Evolutionary conservation across 2,113 vertebrate species (phyloP).

Genomic region (Campylomormyrus numenius): DNA sequence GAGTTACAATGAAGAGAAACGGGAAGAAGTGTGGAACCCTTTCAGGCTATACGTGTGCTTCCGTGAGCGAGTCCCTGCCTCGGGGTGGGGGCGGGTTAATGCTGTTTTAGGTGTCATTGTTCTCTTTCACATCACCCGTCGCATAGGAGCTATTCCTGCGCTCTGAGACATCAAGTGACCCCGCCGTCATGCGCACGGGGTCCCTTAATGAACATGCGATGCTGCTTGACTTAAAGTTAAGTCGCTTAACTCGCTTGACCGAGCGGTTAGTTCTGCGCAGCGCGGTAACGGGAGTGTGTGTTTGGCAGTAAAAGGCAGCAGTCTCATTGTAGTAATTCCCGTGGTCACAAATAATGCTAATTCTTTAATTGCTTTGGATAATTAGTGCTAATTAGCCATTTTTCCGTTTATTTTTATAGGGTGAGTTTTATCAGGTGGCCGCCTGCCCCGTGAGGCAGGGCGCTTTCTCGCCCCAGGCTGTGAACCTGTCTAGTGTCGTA

Average conservation of each 20-base stretch:
- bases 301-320: neutral
- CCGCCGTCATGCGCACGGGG: neutral
- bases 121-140: neutral
- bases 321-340: neutral
- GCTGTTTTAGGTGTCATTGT: neutral
- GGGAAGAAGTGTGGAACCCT: neutral
- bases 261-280: neutral
- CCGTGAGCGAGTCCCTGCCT: neutral
- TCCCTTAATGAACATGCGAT: neutral
- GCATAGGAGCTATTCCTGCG: neutral
- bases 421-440: neutral
- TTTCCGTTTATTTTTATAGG: neutral
- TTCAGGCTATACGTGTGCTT: neutral
- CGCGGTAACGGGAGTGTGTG: neutral
- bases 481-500: neutral
- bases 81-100: neutral
- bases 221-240: neutral
- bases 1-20: neutral
- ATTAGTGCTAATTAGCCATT: neutral
- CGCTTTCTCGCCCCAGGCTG: neutral
- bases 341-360: neutral
- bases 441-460: neutral
- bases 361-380: neutral
- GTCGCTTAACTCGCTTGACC: neutral
- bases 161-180: neutral